These are phyloP conservation scores for Shargacucullia verbasci DNA, from an alignment of 2,888 invertebrate species.

Conservation along the genomic window DNA sequence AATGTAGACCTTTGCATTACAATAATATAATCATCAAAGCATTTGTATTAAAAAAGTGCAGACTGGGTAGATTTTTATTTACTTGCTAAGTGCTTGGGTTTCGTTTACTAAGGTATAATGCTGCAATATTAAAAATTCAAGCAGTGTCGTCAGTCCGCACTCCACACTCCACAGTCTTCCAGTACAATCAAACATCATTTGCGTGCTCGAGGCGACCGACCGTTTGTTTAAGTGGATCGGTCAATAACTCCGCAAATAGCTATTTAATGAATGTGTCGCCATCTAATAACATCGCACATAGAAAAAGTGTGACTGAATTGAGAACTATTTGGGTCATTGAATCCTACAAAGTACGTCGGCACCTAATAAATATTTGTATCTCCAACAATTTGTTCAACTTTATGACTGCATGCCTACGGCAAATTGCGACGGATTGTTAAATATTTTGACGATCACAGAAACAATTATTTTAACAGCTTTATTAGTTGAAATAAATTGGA, in stretches of 20 bases:
- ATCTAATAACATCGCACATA: slow-evolving; percentile 57
- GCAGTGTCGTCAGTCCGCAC: slow-evolving; percentile 19
- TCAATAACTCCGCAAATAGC: slow-evolving; percentile 72
- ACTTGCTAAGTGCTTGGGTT: slow-evolving; percentile 6
- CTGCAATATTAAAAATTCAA: slow-evolving; percentile 48
- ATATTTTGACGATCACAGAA: slow-evolving; percentile 26
- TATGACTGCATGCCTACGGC: slow-evolving; percentile 21
- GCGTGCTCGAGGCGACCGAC: slow-evolving; percentile 36
- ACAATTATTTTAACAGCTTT: slow-evolving; percentile 34
- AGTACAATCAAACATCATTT: slow-evolving; percentile 53
- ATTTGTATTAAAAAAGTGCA: slow-evolving; percentile 3
- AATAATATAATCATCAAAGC: too few relatives aligned
- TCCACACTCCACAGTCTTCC: neutral
- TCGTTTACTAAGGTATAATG: slow-evolving; percentile 20
- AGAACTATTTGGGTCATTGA: slow-evolving; percentile 73
- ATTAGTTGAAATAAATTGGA: slow-evolving; percentile 32
- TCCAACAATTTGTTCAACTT: slow-evolving; percentile 35
- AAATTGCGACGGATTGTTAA: slow-evolving; percentile 18
- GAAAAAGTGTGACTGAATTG: slow-evolving; percentile 70
- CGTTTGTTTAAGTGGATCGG: slow-evolving; percentile 62
- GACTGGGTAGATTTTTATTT: slow-evolving; percentile 15
- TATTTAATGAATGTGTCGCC: slow-evolving; percentile 65
- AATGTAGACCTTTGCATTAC: too few relatives aligned
- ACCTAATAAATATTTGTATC: slow-evolving; percentile 15
- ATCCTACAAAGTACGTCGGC: slow-evolving; percentile 50